These are phyloP conservation scores for Nymphicus hollandicus DNA, from an alignment of 2,113 vertebrate species.

Conservation along the genomic window DNA sequence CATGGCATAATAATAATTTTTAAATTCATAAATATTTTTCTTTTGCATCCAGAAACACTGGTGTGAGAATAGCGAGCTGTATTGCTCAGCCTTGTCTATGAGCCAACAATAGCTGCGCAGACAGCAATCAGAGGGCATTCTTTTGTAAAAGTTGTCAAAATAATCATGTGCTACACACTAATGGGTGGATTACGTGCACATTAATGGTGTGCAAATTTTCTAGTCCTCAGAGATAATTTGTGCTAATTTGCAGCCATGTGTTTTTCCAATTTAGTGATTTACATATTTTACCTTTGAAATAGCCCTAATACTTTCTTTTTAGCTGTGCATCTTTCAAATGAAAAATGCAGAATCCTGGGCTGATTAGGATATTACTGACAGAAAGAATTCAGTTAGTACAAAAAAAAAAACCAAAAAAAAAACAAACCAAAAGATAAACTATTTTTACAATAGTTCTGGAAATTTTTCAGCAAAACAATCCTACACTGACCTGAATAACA, in stretches of 20 bases:
- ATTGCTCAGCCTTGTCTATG: neutral
- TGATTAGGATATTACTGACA: neutral
- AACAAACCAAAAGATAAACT: neutral
- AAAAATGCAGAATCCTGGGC: neutral
- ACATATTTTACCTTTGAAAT: conserved; percentile 16
- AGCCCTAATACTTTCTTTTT: neutral
- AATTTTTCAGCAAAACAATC: neutral
- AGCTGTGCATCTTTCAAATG: neutral
- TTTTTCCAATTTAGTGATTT: conserved; percentile 33
- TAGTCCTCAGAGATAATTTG: conserved; percentile 5
- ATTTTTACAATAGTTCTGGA: neutral
- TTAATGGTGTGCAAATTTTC: conserved; percentile 1
- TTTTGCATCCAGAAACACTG: neutral
- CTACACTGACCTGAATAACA: neutral
- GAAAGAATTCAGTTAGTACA: neutral
- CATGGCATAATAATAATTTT: neutral
- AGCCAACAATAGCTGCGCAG: neutral
- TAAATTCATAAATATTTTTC: neutral
- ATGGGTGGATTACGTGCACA: neutral
- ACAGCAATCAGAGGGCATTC: neutral
- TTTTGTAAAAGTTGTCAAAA: conserved; percentile 24
- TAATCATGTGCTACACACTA: neutral
- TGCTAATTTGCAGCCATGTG: neutral
- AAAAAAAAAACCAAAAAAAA: neutral
- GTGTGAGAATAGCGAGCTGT: neutral